Percentiles rank a stretch among this genome's conserved stretches.
Evolutionary conservation across 1,140 invertebrate genomes (phyloP).

Genomic region (Drosophila pseudoananassae): DNA sequence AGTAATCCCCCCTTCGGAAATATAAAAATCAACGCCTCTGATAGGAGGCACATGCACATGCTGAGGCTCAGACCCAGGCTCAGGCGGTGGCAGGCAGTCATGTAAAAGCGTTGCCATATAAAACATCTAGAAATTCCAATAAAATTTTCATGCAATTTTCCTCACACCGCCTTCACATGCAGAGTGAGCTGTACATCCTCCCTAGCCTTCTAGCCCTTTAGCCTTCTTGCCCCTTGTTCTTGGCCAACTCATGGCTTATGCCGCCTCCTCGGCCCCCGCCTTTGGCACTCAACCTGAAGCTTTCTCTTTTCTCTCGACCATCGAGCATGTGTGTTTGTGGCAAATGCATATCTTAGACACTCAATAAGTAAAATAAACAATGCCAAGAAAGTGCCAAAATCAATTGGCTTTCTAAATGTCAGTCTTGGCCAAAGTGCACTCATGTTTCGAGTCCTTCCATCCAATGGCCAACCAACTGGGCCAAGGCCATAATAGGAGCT

Average conservation of each 20-base stretch:
- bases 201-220: neutral
- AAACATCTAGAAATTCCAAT: slow-evolving; percentile 68
- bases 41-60: slow-evolving; percentile 30
- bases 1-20: neutral
- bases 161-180: slow-evolving; percentile 45
- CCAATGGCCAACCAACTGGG: slow-evolving; percentile 20
- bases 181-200: slow-evolving; percentile 28
- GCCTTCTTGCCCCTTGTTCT: slow-evolving; percentile 6
- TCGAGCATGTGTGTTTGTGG: slow-evolving; percentile 22
- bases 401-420: slow-evolving; percentile 64
- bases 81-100: slow-evolving; percentile 57
- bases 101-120: slow-evolving; percentile 64
- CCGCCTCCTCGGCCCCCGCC: slow-evolving; percentile 5
- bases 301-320: neutral
- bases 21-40: neutral
- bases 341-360: slow-evolving; percentile 63
- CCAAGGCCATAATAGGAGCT: slow-evolving; percentile 33
- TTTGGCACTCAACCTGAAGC: slow-evolving; percentile 2
- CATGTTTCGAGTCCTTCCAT: slow-evolving; percentile 6
- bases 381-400: slow-evolving; percentile 66
- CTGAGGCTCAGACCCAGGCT: slow-evolving; percentile 29
- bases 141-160: slow-evolving; percentile 68
- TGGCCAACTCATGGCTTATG: slow-evolving; percentile 54
- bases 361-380: slow-evolving; percentile 69
- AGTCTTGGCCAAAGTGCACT: slow-evolving; percentile 39